Conservation (phyloP, 2,113 vertebrate species). For the Nyctibius bracteatus region DNA sequence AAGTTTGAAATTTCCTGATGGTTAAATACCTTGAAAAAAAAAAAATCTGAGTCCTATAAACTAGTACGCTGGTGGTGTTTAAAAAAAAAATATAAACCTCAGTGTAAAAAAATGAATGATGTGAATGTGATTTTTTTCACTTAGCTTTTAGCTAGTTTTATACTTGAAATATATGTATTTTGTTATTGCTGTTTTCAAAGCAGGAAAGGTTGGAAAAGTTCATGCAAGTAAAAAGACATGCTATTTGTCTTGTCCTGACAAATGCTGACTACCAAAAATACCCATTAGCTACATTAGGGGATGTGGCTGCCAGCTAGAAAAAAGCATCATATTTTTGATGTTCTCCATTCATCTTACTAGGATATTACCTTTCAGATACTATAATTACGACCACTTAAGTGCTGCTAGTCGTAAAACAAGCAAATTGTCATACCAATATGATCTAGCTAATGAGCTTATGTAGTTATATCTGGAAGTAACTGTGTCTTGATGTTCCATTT, state of each 20-base stretch:
- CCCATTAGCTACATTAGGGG: slow-evolving; percentile 1
- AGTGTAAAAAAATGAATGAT: neutral
- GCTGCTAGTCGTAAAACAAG: slow-evolving; percentile 4
- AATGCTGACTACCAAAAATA: slow-evolving; percentile 17
- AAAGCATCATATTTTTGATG: neutral
- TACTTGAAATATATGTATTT: neutral
- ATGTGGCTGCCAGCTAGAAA: slow-evolving; percentile 21
- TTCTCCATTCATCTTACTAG: slow-evolving; percentile 46
- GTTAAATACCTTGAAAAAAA: neutral
- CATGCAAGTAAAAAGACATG: neutral
- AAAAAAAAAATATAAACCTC: neutral
- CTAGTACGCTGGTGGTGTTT: neutral
- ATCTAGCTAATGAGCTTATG: slow-evolving; percentile 7
- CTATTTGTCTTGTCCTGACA: slow-evolving; percentile 40
- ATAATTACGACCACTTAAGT: slow-evolving; percentile 44
- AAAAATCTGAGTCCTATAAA: neutral
- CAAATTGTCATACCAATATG: slow-evolving; percentile 1
- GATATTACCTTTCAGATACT: slow-evolving; percentile 33
- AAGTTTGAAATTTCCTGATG: neutral
- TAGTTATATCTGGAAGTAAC: slow-evolving; percentile 11
- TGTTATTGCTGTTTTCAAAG: neutral
- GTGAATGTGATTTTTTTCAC: neutral
- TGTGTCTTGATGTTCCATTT: neutral
- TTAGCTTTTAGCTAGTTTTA: neutral
- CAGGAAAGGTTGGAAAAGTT: slow-evolving; percentile 3